A percentile compares a stretch with the other conserved stretches of the same genome.
These are phyloP conservation scores for Willisornis vidua DNA, from an alignment of 2,113 vertebrate genomes.

Conservation along the genomic window DNA sequence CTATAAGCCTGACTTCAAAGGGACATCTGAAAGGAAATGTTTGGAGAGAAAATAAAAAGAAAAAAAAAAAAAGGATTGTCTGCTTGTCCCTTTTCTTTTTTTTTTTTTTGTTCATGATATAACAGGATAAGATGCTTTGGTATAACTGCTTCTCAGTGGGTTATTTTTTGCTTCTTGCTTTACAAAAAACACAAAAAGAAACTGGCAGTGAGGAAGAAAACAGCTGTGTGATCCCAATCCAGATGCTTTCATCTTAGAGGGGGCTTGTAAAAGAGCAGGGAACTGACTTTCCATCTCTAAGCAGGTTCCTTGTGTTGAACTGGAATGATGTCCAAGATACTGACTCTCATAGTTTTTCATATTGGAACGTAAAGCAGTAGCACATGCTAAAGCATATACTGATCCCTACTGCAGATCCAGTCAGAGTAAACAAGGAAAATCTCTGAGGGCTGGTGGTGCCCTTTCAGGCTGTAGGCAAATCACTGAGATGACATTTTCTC, in stretches of 20 bases:
- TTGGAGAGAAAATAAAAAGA: neutral
- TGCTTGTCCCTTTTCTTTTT: neutral
- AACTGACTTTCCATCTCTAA: neutral
- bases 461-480: neutral
- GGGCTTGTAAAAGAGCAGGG: neutral
- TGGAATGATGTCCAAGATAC: neutral
- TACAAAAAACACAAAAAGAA: neutral
- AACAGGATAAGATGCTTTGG: conserved; percentile 19
- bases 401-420: neutral
- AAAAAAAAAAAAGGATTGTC: neutral
- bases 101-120: neutral
- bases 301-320: neutral
- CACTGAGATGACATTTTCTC: neutral
- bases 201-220: neutral
- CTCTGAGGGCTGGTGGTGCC: neutral
- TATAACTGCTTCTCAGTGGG: conserved; percentile 2
- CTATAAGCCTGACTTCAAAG: conserved; percentile 53
- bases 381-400: neutral
- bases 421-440: neutral
- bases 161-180: neutral
- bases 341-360: neutral
- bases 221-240: neutral
- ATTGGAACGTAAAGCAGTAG: neutral
- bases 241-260: neutral
- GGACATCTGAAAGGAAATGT: conserved; percentile 17